phyloP scores from a whole-genome alignment of 30 jellyfish, hydroid and myxozoan genomes.

The Catostylus mosaicus region DNA sequence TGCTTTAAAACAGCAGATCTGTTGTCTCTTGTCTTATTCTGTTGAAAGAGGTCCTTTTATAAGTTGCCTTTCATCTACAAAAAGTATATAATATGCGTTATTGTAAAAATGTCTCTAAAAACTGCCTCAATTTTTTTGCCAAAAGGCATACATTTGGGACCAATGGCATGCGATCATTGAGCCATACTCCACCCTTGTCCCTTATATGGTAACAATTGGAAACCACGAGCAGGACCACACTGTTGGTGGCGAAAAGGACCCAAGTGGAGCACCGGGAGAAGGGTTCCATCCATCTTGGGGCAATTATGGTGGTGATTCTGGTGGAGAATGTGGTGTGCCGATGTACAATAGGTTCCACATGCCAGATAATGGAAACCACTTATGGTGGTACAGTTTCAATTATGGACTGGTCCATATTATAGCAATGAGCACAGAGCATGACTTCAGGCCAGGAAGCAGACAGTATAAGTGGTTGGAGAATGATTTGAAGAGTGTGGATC shows the following conservation, averaged over 20 bases:
- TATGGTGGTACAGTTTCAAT: conserved; percentile 96
- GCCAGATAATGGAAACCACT: conserved; percentile 91
- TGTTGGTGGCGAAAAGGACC: conserved; percentile 87
- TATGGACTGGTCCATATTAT: conserved; percentile 87
- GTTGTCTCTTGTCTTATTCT: no score
- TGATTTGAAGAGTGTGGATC: conserved; percentile 83
- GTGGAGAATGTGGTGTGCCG: conserved; percentile 96
- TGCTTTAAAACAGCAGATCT: not conserved
- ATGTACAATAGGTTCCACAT: conserved; percentile 85
- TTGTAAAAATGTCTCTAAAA: not conserved
- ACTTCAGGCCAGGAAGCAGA: conserved; percentile 82
- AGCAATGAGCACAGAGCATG: conserved; percentile 89
- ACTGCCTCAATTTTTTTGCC: no score
- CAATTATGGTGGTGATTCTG: conserved; percentile 78
- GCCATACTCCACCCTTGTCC: conserved; percentile 85
- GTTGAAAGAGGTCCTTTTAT: no score
- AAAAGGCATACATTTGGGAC: conserved; percentile 97
- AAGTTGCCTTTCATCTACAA: no score
- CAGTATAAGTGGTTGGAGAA: conserved; percentile 91
- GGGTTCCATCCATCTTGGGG: conserved; percentile 91
- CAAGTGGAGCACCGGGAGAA: conserved; percentile 88
- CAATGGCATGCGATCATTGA: conserved; percentile 76
- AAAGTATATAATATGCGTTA: no score
- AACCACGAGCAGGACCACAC: conserved; percentile 93
- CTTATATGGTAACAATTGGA: conserved; percentile 93